These are phyloP conservation scores for Cyrtodaria siliqua DNA, from an alignment of 2,888 invertebrate species.

Conservation along the genomic window DNA sequence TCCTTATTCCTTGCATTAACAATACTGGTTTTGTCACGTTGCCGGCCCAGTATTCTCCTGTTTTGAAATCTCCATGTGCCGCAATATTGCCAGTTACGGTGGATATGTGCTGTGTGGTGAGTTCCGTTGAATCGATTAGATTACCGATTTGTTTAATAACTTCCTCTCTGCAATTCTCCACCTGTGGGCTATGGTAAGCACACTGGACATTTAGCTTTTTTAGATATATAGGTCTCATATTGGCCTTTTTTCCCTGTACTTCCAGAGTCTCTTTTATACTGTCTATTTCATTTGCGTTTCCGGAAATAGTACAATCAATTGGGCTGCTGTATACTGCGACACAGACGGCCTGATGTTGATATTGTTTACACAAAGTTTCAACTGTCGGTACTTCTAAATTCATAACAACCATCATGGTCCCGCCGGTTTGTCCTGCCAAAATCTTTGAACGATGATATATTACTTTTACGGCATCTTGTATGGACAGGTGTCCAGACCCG, in stretches of 20 bases:
- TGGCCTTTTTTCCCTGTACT: not conserved
- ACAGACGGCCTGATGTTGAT: slow-evolving; percentile 15
- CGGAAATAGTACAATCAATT: slow-evolving; percentile 18
- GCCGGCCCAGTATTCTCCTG: slow-evolving; percentile 68
- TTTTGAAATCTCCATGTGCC: slow-evolving; percentile 28
- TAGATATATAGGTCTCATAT: not conserved
- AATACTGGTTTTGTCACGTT: slow-evolving; percentile 70
- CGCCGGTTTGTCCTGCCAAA: slow-evolving; percentile 45
- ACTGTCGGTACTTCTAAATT: slow-evolving; percentile 48
- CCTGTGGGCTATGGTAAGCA: slow-evolving; percentile 23
- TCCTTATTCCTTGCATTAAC: slow-evolving; percentile 62
- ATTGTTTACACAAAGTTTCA: slow-evolving; percentile 19
- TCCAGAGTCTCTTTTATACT: not conserved
- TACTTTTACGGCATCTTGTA: slow-evolving; percentile 60
- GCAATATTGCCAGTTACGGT: slow-evolving; percentile 64
- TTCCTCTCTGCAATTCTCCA: not conserved
- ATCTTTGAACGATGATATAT: slow-evolving; percentile 62
- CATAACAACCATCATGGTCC: slow-evolving; percentile 60
- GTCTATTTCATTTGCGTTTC: not conserved
- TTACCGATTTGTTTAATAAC: not conserved
- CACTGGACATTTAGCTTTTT: slow-evolving; percentile 13
- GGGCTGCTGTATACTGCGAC: slow-evolving; percentile 51
- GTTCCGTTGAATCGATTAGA: not conserved
- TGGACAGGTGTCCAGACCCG: slow-evolving; percentile 47
- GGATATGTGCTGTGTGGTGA: slow-evolving; percentile 38